Evolutionary conservation across 1,140 invertebrate genomes (phyloP).

Genomic region (Papilio dardanus): DNA sequence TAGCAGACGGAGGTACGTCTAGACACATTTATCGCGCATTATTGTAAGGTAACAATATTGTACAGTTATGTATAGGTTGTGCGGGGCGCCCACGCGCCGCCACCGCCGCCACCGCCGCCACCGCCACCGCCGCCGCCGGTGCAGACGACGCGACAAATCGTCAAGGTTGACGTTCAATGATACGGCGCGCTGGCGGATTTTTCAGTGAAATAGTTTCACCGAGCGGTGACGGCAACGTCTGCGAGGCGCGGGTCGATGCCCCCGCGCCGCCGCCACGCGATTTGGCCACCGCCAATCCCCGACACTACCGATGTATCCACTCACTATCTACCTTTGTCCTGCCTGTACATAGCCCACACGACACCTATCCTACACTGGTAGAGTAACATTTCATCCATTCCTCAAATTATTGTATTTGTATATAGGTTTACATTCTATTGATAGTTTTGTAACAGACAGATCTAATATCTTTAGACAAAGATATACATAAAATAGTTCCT

Average conservation of each 20-base stretch:
- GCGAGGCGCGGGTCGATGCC: slow-evolving; percentile 69
- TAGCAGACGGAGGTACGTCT: slow-evolving; percentile 19
- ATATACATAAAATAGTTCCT: no score
- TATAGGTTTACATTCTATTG: neutral
- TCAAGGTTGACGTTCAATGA: slow-evolving; percentile 76
- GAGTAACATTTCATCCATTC: neutral
- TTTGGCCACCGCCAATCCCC: slow-evolving; percentile 64
- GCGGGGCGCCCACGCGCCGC: slow-evolving; percentile 70
- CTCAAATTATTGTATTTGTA: neutral
- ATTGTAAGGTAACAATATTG: slow-evolving; percentile 59
- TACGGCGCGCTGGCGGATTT: slow-evolving; percentile 72
- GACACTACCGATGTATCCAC: slow-evolving; percentile 57
- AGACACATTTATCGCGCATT: slow-evolving; percentile 16
- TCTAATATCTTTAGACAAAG: neutral
- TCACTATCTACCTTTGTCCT: neutral
- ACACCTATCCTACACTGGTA: neutral
- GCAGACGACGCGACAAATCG: slow-evolving; percentile 75
- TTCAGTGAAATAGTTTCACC: slow-evolving; percentile 80
- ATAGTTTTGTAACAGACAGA: neutral
- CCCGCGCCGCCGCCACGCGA: slow-evolving; percentile 61
- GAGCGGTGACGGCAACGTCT: slow-evolving; percentile 72
- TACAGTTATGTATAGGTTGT: slow-evolving; percentile 66
- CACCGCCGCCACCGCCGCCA: slow-evolving; percentile 58
- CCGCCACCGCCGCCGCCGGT: slow-evolving; percentile 62
- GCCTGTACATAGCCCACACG: neutral